phyloP scores from a whole-genome alignment of 2,113 vertebrate genomes.

The Chionomys nivalis region DNA sequence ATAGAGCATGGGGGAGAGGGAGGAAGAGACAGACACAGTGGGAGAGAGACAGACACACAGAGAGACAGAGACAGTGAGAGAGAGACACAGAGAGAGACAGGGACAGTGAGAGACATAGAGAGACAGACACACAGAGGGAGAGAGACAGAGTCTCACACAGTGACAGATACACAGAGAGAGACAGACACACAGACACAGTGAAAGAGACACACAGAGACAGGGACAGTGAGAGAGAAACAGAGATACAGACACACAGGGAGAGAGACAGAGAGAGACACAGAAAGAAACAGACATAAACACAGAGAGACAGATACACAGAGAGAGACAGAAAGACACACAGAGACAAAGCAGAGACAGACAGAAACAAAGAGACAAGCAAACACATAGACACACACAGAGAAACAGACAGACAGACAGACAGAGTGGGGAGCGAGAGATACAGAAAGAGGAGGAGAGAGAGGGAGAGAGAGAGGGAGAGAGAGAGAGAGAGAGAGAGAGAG shows the following conservation, averaged over 20 bases:
- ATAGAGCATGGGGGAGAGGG: background rate
- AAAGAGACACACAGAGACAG: too few relatives aligned
- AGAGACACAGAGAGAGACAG: background rate
- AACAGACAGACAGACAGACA: background rate
- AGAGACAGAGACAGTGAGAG: background rate
- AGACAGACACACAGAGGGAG: background rate
- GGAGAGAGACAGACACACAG: conserved; percentile 16
- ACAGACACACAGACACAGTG: background rate
- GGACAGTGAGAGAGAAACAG: too few relatives aligned
- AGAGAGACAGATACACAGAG: conserved; percentile 22
- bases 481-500: background rate
- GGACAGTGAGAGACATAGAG: too few relatives aligned
- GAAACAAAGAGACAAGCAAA: too few relatives aligned
- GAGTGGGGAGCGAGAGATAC: background rate
- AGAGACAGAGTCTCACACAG: background rate
- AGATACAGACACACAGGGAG: background rate
- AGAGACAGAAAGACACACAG: too few relatives aligned
- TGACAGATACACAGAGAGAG: background rate
- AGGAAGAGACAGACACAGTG: conserved; percentile 1
- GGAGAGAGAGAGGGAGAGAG: conserved; percentile 28
- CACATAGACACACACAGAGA: background rate
- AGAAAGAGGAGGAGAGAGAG: conserved; percentile 30
- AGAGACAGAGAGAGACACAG: too few relatives aligned
- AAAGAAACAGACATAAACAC: background rate
- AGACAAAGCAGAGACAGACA: too few relatives aligned